These are phyloP conservation scores for Nebria salina DNA, from an alignment of 2,888 invertebrate species.

Conservation along the genomic window DNA sequence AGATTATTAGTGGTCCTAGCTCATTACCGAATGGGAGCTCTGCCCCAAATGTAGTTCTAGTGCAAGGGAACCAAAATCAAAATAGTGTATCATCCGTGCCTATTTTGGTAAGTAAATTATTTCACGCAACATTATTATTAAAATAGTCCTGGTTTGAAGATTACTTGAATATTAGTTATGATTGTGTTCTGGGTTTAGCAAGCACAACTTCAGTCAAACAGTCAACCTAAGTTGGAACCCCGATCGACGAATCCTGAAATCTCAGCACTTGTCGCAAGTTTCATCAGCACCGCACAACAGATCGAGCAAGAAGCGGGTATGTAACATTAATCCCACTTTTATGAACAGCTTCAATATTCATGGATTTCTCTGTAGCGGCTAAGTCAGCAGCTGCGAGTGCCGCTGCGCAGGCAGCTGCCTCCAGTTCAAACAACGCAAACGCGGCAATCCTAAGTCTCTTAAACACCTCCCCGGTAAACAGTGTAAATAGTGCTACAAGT, in stretches of 20 bases:
- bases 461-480: conserved; percentile 79
- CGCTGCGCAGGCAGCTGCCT: conserved; percentile 48
- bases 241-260: conserved; percentile 69
- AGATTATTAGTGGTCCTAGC: conserved; percentile 58
- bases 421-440: conserved; percentile 63
- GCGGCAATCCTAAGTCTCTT: conserved; percentile 80
- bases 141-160: background rate
- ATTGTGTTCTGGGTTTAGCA: conserved; percentile 63
- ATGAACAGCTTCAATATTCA: background rate
- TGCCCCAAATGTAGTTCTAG: conserved; percentile 61
- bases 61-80: conserved; percentile 63
- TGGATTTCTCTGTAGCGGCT: background rate
- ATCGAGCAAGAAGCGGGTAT: conserved; percentile 75
- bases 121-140: background rate
- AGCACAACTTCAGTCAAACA: conserved; percentile 70
- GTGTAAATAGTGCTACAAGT: conserved; percentile 67
- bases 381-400: conserved; percentile 13
- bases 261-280: conserved; percentile 80
- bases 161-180: background rate
- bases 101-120: conserved; percentile 69
- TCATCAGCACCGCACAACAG: conserved; percentile 85
- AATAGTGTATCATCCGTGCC: conserved; percentile 70
- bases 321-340: conserved; percentile 16
- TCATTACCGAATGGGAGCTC: conserved; percentile 50
- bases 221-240: conserved; percentile 51